Conservation (phyloP, 2,113 vertebrate genomes). For the Struthidea cinerea region DNA sequence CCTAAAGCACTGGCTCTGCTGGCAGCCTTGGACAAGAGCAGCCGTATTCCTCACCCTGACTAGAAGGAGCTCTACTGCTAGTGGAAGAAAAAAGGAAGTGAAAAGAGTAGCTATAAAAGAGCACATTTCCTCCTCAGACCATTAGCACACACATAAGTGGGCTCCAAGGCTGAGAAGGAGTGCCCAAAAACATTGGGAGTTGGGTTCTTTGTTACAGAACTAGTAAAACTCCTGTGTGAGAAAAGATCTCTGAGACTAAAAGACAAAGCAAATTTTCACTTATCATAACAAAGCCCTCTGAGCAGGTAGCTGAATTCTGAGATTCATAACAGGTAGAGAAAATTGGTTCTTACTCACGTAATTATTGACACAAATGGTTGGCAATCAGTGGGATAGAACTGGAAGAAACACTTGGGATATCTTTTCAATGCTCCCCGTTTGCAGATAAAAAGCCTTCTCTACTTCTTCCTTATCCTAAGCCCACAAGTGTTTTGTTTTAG, state of each 20-base stretch:
- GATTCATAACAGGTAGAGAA: not conserved
- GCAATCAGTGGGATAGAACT: not conserved
- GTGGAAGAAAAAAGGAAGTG: not conserved
- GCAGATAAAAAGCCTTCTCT: not conserved
- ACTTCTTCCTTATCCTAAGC: not conserved
- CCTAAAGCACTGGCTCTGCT: not conserved
- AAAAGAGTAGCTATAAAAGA: not conserved
- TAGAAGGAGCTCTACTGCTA: not conserved
- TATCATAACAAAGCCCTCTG: not conserved
- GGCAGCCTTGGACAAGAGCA: not conserved
- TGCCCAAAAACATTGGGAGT: not conserved
- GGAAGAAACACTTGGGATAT: not conserved
- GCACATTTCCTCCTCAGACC: not conserved
- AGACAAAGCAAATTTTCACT: not conserved
- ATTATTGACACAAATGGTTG: not conserved
- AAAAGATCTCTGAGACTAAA: not conserved
- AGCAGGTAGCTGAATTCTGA: not conserved
- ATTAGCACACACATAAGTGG: accelerated
- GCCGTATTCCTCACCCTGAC: not conserved
- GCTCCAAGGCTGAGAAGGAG: not conserved
- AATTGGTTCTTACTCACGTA: not conserved
- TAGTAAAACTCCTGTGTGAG: not conserved
- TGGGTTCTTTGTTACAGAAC: not conserved
- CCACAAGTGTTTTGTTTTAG: not conserved
- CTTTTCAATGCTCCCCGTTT: not conserved